Percentiles rank a stretch among this genome's conserved stretches.
phyloP scores from a whole-genome alignment of 2,113 vertebrate species.

The Tachysurus fulvidraco region DNA sequence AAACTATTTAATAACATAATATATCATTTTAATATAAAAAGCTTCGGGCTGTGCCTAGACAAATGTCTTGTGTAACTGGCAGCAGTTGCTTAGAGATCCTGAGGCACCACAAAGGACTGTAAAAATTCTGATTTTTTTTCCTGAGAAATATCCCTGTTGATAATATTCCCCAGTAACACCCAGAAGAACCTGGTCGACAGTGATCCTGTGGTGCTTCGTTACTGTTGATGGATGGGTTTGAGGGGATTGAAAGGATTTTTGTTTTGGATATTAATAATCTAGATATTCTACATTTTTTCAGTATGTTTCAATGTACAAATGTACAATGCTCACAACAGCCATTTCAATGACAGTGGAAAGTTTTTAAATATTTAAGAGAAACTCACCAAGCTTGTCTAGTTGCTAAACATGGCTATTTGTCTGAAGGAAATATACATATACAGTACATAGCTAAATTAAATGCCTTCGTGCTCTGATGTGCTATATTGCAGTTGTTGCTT shows the following conservation, averaged over 20 bases:
- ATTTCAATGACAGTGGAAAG: background rate
- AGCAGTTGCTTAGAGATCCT: too few relatives aligned
- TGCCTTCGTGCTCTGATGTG: background rate
- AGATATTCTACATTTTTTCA: too few relatives aligned
- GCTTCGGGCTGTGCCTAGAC: too few relatives aligned
- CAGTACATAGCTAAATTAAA: background rate
- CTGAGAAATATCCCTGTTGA: background rate
- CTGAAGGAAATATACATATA: background rate
- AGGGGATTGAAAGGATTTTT: background rate
- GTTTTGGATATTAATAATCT: background rate
- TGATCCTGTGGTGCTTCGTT: background rate
- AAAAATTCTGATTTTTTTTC: background rate
- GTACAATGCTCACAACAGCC: background rate
- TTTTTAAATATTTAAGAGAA: background rate
- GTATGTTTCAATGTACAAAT: background rate
- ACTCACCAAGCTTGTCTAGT: background rate
- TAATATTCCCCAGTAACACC: background rate
- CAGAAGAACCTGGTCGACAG: background rate
- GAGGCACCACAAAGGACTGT: too few relatives aligned
- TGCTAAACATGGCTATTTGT: too few relatives aligned
- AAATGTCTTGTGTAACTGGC: too few relatives aligned
- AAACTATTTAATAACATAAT: too few relatives aligned
- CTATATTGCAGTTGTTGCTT: background rate
- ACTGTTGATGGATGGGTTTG: background rate
- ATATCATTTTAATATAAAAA: too few relatives aligned